Evolutionary conservation across 2,113 vertebrate species (phyloP).

Genomic region (Danionella cerebrum): DNA sequence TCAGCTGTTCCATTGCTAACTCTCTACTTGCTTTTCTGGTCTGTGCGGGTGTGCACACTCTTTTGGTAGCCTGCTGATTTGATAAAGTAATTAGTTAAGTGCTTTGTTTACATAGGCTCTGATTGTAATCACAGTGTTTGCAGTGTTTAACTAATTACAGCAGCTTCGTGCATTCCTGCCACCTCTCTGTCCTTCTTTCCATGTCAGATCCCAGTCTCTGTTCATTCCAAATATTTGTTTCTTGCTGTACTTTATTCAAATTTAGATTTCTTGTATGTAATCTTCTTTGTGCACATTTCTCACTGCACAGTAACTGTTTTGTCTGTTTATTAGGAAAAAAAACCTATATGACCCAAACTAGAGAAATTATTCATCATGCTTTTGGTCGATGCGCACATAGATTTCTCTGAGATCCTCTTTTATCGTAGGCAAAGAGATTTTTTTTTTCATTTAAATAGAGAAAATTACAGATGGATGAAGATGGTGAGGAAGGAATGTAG

Average conservation of each 20-base stretch:
- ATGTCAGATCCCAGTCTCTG: not conserved
- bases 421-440: too few species aligned
- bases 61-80: not conserved
- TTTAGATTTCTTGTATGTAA: not conserved
- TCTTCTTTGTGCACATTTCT: not conserved
- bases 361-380: too few species aligned
- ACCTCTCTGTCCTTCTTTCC: not conserved
- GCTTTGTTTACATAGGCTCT: slow-evolving; percentile 23
- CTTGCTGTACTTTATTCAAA: too few species aligned
- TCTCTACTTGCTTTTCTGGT: not conserved
- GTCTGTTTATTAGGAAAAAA: too few species aligned
- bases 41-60: not conserved
- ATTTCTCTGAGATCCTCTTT: too few species aligned
- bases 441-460: too few species aligned
- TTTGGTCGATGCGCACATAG: too few species aligned
- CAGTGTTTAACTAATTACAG: slow-evolving; percentile 13
- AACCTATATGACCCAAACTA: too few species aligned
- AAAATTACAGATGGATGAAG: too few species aligned
- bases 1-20: not conserved
- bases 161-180: not conserved
- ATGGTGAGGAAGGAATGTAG: too few species aligned
- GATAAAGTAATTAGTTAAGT: slow-evolving; percentile 14
- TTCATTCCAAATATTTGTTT: not conserved
- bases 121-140: slow-evolving; percentile 22
- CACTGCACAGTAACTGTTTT: too few species aligned